Evolutionary conservation across 2,888 invertebrate genomes (phyloP), one percentile per base, ranked within the genome.

Genomic region (Andricus curvator): DNA sequence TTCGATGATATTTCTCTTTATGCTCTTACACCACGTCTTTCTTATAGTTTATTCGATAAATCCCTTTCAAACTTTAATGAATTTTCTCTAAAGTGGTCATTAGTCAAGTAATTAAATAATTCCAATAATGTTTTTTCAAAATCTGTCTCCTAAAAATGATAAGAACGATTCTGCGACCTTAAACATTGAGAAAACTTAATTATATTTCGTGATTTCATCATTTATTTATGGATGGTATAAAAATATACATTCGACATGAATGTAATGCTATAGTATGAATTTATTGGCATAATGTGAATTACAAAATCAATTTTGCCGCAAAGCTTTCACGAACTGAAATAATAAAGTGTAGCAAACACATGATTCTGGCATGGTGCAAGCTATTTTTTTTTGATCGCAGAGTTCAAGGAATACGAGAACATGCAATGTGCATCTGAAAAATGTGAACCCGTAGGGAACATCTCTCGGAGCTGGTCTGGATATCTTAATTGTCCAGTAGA

Each of bases 401-500:
- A 3, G 8, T 56, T n/a, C n/a, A 56, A 56, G 9, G 56, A 25
- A 62, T 25, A 62, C 25, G 25, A 25, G 80, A 79, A 77, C 84
- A 79, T 83, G 83, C 83, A 84, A 86, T 87, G 76, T 76, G 62
- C 78, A 37, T 67, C 82, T 88, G 89, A 89, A 89, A 89, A 89
- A 89, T 89, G 84, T 86, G 85, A 84, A 85, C 86, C 88, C 88
- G 80, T 84, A 82, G 88, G 86, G 84, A 85, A 87, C 87, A 86
- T 85, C 84, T 84, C 83, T 60, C 81, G 81, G 83, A 82, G 86
- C 86, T 82, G 83, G 85, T 70, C 79, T 82, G 85, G 89, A 90
- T 90, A 90, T 89, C 90, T 90, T 90, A 90, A 90, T 90, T 90
- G 89, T 90, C 87, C 79, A 85, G 89, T 85, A 88, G 89, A 90